A percentile compares a stretch with the other conserved stretches of the same genome.
These are phyloP conservation scores for Tinamus guttatus DNA, from an alignment of 2,113 vertebrate species.

Conservation along the genomic window DNA sequence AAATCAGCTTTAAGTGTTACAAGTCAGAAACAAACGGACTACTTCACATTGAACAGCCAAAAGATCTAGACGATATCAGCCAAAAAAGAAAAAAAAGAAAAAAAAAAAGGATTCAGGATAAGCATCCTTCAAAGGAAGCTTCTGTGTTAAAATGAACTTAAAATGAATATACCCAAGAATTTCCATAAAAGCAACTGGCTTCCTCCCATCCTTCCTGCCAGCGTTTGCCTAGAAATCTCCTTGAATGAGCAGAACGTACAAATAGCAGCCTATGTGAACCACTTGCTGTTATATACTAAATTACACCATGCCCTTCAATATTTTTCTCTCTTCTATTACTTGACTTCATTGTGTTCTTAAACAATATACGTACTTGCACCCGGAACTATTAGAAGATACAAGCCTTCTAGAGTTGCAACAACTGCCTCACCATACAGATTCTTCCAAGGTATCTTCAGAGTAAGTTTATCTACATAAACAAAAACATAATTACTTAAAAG, in stretches of 20 bases:
- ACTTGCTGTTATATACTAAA: background rate
- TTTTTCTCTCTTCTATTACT: background rate
- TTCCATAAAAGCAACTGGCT: background rate
- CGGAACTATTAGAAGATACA: slow-evolving; percentile 94
- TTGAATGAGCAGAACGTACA: background rate
- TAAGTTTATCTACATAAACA: slow-evolving; percentile 89
- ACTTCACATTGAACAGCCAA: background rate
- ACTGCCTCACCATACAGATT: slow-evolving; percentile 97
- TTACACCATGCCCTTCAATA: background rate
- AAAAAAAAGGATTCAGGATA: background rate
- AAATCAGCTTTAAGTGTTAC: background rate
- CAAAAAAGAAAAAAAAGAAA: too few relatives aligned
- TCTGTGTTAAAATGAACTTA: background rate
- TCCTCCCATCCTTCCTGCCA: background rate
- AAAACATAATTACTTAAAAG: background rate
- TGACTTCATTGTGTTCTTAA: background rate
- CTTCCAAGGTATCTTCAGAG: slow-evolving; percentile 98
- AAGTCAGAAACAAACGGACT: background rate
- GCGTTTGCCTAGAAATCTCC: background rate
- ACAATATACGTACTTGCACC: slow-evolving; percentile 89
- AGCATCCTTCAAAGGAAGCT: background rate
- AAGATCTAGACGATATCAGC: background rate
- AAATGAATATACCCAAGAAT: background rate
- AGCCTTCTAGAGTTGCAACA: slow-evolving; percentile 91
- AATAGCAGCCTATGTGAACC: background rate